A percentile compares a stretch with the other conserved stretches of the same genome.
Conservation (phyloP, 2,888 invertebrate species). For the Aethes cnicana region DNA sequence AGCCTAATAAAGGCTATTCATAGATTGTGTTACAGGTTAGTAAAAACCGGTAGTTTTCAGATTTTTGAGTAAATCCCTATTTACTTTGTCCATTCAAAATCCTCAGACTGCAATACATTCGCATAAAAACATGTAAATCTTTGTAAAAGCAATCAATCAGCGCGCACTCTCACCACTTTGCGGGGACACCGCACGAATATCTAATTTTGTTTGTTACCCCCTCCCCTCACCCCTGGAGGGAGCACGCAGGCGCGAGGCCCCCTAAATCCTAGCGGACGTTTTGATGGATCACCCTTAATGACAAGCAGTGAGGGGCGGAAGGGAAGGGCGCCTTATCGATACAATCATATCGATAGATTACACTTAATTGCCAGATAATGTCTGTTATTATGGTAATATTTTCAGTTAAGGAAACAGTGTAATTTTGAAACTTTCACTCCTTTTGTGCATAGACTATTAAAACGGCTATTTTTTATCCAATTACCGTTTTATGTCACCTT, state of each 20-base stretch:
- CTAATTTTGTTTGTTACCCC: constrained; percentile 77
- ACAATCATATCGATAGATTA: constrained; percentile 42
- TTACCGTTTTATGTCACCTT: no score
- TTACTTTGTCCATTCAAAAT: no score
- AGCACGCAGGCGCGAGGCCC: constrained; percentile 72
- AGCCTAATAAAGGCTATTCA: no score
- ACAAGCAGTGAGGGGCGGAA: constrained; percentile 75
- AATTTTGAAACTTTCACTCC: not conserved
- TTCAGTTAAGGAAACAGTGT: not conserved
- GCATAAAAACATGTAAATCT: constrained; percentile 48
- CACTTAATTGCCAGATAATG: constrained; percentile 44
- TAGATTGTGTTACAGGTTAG: no score
- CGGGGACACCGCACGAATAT: constrained; percentile 79
- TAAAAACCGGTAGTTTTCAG: no score
- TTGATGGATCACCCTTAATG: constrained; percentile 83
- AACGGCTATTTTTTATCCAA: no score
- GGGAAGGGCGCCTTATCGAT: constrained; percentile 48
- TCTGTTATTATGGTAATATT: constrained; percentile 13
- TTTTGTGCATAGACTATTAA: no score
- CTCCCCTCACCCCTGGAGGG: constrained; percentile 30
- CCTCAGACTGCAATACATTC: constrained; percentile 11
- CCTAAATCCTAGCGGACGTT: constrained; percentile 80
- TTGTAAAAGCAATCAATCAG: constrained; percentile 74
- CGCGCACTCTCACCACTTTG: constrained; percentile 67
- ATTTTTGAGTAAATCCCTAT: no score